These are phyloP conservation scores for Mirounga angustirostris DNA, from an alignment of 2,113 vertebrate genomes.

Conservation along the genomic window DNA sequence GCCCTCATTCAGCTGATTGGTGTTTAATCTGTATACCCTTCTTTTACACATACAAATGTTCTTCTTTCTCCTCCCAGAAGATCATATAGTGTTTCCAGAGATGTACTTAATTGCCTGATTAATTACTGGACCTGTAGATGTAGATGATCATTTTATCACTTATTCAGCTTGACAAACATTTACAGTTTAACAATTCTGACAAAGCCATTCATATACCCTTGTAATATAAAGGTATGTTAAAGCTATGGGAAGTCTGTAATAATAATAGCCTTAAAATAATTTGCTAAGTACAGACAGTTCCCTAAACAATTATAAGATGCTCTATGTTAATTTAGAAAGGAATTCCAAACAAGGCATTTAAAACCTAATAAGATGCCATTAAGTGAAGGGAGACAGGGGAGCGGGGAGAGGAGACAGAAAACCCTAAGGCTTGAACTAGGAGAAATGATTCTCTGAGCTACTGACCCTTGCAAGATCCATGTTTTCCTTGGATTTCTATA, in stretches of 20 bases:
- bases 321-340: conserved; percentile 68
- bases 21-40: neutral
- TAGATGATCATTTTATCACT: conserved; percentile 38
- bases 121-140: conserved; percentile 29
- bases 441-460: conserved; percentile 79
- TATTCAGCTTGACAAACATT: conserved; percentile 61
- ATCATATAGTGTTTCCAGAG: neutral
- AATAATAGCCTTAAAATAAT: conserved; percentile 73
- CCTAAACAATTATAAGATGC: conserved; percentile 80
- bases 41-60: neutral
- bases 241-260: conserved; percentile 51
- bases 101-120: conserved; percentile 68
- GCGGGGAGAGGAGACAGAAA: conserved; percentile 49
- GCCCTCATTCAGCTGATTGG: neutral
- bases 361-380: conserved; percentile 74
- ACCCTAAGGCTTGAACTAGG: conserved; percentile 77
- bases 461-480: conserved; percentile 79
- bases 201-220: neutral
- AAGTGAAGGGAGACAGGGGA: conserved; percentile 49
- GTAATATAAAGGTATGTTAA: conserved; percentile 50
- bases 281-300: conserved; percentile 60
- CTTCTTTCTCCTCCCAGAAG: conserved; percentile 2
- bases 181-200: conserved; percentile 61
- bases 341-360: conserved; percentile 78
- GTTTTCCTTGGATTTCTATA: conserved; percentile 67